phyloP scores from a whole-genome alignment of 2,797 vertebrate genomes.

The Taeniopygia guttata region DNA sequence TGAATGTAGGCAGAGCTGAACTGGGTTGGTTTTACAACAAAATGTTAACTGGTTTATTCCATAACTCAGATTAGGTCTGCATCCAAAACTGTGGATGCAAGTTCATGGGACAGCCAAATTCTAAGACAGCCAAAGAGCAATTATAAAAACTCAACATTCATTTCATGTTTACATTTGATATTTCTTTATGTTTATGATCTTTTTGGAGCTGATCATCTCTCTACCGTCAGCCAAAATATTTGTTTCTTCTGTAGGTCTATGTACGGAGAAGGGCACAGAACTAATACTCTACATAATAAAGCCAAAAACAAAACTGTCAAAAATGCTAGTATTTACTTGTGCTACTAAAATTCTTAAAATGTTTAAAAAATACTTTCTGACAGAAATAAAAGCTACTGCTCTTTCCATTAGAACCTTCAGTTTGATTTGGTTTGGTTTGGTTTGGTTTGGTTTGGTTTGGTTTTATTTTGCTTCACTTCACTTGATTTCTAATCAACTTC shows the following conservation, averaged over 20 bases:
- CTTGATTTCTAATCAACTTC: background rate
- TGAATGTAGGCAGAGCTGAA: background rate
- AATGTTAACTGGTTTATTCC: background rate
- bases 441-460: background rate
- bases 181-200: background rate
- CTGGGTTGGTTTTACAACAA: background rate
- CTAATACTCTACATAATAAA: background rate
- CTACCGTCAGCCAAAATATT: background rate
- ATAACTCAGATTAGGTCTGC: background rate
- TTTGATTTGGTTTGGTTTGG: background rate
- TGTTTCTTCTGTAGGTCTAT: background rate
- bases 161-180: background rate
- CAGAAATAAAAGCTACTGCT: background rate
- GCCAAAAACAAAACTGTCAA: background rate
- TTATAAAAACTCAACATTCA: background rate
- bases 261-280: background rate
- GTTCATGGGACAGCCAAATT: background rate
- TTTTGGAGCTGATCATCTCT: background rate
- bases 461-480: background rate
- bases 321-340: background rate
- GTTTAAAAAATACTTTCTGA: background rate
- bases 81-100: background rate
- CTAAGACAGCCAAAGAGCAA: background rate
- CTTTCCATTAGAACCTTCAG: background rate
- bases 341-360: background rate